Evolutionary conservation across 2,113 vertebrate genomes (phyloP).

Genomic region (Mustela lutreola): DNA sequence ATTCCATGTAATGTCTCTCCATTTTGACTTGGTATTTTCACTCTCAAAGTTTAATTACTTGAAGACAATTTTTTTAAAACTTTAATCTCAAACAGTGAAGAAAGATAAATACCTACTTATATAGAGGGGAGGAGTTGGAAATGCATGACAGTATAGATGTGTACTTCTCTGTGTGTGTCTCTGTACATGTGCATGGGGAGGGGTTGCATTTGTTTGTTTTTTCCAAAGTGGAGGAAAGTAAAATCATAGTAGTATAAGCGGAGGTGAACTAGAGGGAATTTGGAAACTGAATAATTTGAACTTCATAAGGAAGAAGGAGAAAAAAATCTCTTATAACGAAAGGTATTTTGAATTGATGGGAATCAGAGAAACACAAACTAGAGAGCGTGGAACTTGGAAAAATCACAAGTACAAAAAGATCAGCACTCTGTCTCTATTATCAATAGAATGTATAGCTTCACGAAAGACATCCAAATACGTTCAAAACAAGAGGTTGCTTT

Average conservation of each 20-base stretch:
- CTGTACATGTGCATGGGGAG: neutral
- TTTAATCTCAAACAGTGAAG: neutral
- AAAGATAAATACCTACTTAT: neutral
- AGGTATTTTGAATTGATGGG: neutral
- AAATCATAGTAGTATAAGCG: neutral
- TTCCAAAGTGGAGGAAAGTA: neutral
- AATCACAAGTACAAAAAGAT: neutral
- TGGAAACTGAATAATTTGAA: neutral
- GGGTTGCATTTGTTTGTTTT: neutral
- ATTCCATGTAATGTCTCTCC: neutral
- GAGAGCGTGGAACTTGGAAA: neutral
- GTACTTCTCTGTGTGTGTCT: neutral
- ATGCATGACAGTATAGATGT: neutral
- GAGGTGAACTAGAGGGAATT: neutral
- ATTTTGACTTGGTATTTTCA: neutral
- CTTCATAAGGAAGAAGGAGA: neutral
- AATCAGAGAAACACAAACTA: neutral
- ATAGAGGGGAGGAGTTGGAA: neutral
- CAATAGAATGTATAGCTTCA: neutral
- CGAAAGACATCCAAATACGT: neutral
- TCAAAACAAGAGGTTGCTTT: neutral
- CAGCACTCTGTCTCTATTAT: neutral
- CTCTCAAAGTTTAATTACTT: conserved; percentile 14
- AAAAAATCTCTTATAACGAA: neutral
- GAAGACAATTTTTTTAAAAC: neutral